Conservation (phyloP, 2,113 vertebrate species). For the Thinocorus orbignyianus region DNA sequence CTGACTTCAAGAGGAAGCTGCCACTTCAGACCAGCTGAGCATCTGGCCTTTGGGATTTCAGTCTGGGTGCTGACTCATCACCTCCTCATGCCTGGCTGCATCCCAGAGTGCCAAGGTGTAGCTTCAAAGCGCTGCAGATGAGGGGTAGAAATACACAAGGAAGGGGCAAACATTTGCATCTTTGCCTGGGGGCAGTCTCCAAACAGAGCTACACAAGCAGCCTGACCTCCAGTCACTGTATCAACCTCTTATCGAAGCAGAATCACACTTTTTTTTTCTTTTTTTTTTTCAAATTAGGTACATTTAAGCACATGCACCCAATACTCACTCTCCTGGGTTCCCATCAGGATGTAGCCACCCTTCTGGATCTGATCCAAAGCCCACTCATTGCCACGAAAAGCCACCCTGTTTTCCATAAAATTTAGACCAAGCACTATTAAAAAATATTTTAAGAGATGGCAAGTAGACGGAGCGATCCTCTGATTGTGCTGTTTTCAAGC, state of each 20-base stretch:
- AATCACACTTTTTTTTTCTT: not conserved
- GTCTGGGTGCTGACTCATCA: not conserved
- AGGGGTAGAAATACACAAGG: not conserved
- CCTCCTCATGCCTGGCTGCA: not conserved
- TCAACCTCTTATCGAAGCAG: not conserved
- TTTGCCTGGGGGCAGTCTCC: not conserved
- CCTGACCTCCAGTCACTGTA: not conserved
- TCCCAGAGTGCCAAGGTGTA: not conserved
- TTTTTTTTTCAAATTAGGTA: too few relatives aligned
- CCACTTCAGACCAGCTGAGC: not conserved
- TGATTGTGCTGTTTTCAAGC: not conserved
- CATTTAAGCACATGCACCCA: not conserved
- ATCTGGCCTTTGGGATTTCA: not conserved
- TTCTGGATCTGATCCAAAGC: not conserved
- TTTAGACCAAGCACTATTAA: not conserved
- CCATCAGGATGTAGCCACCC: accelerated
- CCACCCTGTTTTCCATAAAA: not conserved
- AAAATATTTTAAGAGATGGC: not conserved
- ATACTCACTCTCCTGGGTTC: not conserved
- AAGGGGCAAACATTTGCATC: accelerated
- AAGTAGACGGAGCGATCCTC: not conserved
- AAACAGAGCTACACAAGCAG: not conserved
- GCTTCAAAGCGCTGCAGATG: not conserved
- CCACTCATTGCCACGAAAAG: not conserved
- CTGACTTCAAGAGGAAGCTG: not conserved